phyloP scores from a whole-genome alignment of 2,888 invertebrate species.

The Pterobdella sp. region DNA sequence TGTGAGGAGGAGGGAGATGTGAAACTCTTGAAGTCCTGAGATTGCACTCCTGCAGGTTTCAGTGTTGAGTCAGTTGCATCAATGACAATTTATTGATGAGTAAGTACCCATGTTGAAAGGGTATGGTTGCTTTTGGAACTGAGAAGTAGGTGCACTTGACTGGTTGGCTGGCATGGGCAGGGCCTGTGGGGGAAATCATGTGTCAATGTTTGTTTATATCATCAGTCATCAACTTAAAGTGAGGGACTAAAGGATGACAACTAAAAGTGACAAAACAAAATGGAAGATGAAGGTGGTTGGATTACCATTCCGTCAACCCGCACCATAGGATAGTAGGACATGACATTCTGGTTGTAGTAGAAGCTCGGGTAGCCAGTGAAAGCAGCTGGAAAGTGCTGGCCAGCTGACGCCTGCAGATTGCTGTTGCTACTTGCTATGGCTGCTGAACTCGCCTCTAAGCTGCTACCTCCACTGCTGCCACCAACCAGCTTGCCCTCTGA shows the following conservation, averaged over 20 bases:
- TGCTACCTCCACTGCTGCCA: background rate
- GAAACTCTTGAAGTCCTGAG: conserved; percentile 33
- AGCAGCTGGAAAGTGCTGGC: conserved; percentile 12
- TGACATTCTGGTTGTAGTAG: conserved; percentile 21
- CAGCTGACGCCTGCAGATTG: conserved; percentile 21
- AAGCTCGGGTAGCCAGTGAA: conserved; percentile 15
- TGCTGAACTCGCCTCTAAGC: conserved; percentile 18
- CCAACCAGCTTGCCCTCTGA: conserved; percentile 20
- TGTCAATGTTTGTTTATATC: background rate
- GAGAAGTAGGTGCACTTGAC: conserved; percentile 28
- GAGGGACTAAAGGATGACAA: background rate
- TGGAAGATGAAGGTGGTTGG: background rate
- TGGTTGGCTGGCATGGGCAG: conserved; percentile 29
- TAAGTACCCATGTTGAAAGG: conserved; percentile 28
- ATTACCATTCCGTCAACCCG: conserved; percentile 30
- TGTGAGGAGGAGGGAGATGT: conserved; percentile 21
- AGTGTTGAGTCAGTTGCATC: background rate
- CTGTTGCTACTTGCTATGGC: conserved; percentile 15
- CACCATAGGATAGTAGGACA: conserved; percentile 31
- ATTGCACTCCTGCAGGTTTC: conserved; percentile 22
- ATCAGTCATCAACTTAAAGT: background rate
- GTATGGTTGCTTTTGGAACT: conserved; percentile 32
- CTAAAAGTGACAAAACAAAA: background rate
- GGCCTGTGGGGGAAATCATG: conserved; percentile 22
- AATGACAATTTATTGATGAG: background rate